Percentiles rank a stretch among this genome's conserved stretches.
Evolutionary conservation across 2,113 vertebrate species (phyloP).

Genomic region (Myxocyprinus asiaticus): DNA sequence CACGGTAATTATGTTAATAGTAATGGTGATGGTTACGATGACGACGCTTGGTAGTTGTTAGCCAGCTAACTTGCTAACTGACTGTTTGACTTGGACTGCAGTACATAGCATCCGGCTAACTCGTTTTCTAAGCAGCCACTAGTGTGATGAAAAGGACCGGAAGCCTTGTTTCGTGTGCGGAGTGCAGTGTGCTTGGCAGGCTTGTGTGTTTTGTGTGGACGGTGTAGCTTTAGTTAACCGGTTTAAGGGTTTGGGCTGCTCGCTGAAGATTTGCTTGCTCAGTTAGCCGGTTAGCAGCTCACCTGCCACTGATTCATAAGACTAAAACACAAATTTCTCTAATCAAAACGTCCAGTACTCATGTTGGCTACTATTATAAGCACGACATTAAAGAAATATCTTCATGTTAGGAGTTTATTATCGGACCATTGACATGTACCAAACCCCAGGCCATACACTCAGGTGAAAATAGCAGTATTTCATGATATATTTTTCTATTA

Average conservation of each 20-base stretch:
- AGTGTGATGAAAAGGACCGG: background rate
- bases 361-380: background rate
- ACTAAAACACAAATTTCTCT: background rate
- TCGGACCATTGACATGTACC: background rate
- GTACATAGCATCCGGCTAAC: constrained; percentile 30
- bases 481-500: background rate
- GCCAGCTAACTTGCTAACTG: constrained; percentile 29
- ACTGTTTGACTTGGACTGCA: constrained; percentile 30
- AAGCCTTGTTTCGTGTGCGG: background rate
- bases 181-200: background rate
- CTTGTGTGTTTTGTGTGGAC: background rate
- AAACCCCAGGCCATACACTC: background rate
- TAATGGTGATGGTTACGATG: background rate
- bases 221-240: background rate
- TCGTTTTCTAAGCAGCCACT: background rate
- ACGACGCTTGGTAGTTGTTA: constrained; percentile 7
- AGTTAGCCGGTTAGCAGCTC: constrained; percentile 33
- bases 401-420: background rate
- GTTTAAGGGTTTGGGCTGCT: background rate
- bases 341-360: background rate
- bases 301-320: constrained; percentile 10
- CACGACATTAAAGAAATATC: no score
- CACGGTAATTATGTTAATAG: background rate
- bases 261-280: constrained; percentile 12
- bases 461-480: background rate